Conservation (phyloP, 2,113 vertebrate genomes). For the Harpagus bidentatus region DNA sequence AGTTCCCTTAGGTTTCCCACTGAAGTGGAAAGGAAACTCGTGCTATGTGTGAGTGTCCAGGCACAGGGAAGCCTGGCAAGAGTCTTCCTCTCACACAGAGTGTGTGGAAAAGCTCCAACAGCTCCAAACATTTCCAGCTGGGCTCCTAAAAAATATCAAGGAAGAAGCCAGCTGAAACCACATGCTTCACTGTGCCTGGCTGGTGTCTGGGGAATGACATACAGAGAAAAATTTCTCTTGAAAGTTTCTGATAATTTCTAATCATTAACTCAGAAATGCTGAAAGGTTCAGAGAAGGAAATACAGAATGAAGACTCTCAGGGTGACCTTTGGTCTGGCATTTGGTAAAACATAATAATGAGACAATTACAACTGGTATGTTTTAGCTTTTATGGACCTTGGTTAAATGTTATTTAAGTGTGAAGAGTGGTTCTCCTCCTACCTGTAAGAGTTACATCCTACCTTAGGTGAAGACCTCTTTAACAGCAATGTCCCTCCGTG, state of each 20-base stretch:
- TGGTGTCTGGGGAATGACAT: not conserved
- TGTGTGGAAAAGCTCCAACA: not conserved
- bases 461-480: not conserved
- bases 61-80: not conserved
- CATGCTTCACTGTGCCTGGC: not conserved
- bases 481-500: rapidly evolving
- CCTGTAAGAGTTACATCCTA: not conserved
- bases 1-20: not conserved
- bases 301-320: not conserved
- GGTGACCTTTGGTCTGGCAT: not conserved
- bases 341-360: not conserved
- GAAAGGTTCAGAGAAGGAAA: not conserved
- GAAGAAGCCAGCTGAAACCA: not conserved
- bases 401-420: not conserved
- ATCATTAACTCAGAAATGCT: not conserved
- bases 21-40: not conserved
- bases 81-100: not conserved
- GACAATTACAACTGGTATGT: not conserved
- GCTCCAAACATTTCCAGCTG: not conserved
- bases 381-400: not conserved
- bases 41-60: not conserved
- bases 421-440: not conserved
- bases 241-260: not conserved
- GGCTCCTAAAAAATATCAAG: not conserved
- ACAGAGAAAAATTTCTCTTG: not conserved